phyloP scores from a whole-genome alignment of 2,113 vertebrate genomes.

The Oostethus manadensis region DNA sequence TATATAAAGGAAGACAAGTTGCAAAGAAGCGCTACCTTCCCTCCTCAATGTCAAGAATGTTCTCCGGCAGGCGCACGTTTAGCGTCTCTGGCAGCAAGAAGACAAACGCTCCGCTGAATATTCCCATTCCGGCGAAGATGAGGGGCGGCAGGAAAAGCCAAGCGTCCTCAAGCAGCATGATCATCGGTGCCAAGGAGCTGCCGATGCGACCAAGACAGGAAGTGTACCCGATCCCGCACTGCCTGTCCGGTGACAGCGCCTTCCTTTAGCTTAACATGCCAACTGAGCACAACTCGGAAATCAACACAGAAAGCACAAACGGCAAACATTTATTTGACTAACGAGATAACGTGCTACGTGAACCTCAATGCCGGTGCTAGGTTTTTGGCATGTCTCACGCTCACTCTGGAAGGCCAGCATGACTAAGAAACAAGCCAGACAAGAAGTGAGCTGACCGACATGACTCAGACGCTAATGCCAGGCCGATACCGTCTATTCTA shows the following conservation, averaged over 20 bases:
- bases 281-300: not conserved
- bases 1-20: not conserved
- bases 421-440: not conserved
- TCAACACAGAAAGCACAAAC: no score
- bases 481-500: no score
- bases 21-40: conserved; percentile 43
- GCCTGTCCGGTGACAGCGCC: conserved; percentile 36
- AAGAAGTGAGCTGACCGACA: no score
- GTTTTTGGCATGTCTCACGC: not conserved
- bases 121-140: conserved; percentile 49
- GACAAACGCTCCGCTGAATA: conserved; percentile 55
- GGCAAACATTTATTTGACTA: not conserved
- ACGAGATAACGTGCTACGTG: no score
- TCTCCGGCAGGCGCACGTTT: conserved; percentile 53
- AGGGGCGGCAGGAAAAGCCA: conserved; percentile 53
- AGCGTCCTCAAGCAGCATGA: conserved; percentile 59
- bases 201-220: conserved; percentile 59
- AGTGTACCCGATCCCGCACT: conserved; percentile 64
- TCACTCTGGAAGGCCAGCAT: not conserved
- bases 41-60: conserved; percentile 59
- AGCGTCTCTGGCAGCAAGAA: conserved; percentile 67
- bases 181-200: conserved; percentile 59
- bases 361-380: no score
- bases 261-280: not conserved
- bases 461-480: not conserved